phyloP scores from a whole-genome alignment of 2,113 vertebrate genomes.

The Pycnonotus jocosus region DNA sequence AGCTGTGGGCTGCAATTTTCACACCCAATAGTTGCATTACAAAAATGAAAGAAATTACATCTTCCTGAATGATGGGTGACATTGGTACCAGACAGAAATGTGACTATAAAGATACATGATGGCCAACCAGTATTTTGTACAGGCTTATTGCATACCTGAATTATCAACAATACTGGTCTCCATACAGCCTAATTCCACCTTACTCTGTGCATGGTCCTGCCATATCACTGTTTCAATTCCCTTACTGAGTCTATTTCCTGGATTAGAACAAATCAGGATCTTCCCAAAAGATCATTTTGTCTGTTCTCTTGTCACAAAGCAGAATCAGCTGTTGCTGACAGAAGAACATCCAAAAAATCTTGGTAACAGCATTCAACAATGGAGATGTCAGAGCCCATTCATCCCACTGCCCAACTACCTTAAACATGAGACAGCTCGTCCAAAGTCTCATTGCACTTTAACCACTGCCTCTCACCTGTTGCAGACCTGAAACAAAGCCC shows the following conservation, averaged over 20 bases:
- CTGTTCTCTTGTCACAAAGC: neutral
- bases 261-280: neutral
- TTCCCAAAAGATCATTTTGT: neutral
- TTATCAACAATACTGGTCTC: neutral
- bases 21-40: neutral
- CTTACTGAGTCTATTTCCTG: neutral
- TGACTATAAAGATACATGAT: neutral
- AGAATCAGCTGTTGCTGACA: neutral
- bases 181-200: neutral
- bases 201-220: neutral
- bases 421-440: neutral
- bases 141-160: neutral
- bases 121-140: neutral
- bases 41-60: neutral
- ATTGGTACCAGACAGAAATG: neutral
- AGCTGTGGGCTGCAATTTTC: neutral
- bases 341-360: neutral
- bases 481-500: neutral
- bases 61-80: neutral
- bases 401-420: neutral
- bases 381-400: neutral
- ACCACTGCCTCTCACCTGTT: neutral
- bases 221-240: neutral
- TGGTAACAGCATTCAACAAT: rapidly evolving
- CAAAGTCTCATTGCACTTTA: neutral